Evolutionary conservation across 2,888 invertebrate species (phyloP).

Genomic region (Yponomeuta evonymella): DNA sequence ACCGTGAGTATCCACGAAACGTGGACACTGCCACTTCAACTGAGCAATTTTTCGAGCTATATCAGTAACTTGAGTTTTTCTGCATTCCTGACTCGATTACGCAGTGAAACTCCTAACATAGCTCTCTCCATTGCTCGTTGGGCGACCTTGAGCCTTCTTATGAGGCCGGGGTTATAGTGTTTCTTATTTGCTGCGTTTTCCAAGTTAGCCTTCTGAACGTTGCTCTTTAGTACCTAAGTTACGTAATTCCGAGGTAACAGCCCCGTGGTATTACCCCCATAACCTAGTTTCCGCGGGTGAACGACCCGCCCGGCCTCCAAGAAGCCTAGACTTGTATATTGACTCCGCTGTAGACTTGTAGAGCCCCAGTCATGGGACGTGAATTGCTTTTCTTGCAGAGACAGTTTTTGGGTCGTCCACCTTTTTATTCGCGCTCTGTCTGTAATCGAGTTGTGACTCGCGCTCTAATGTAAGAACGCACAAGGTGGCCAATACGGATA

Average conservation of each 20-base stretch:
- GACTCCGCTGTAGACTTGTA: not conserved
- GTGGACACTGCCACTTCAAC: no score
- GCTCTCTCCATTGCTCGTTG: no score
- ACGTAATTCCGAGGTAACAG: not conserved
- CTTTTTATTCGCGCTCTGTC: not conserved
- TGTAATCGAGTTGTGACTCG: not conserved
- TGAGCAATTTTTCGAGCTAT: no score
- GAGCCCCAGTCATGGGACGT: not conserved
- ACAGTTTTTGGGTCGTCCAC: not conserved
- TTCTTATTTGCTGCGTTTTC: not conserved
- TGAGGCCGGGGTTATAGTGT: no score
- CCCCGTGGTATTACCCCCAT: constrained; percentile 7
- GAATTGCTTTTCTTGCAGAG: not conserved
- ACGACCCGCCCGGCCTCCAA: not conserved
- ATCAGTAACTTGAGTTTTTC: no score
- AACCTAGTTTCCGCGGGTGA: constrained; percentile 11
- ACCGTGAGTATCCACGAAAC: no score
- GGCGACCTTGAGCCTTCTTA: no score
- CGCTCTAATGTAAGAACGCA: not conserved
- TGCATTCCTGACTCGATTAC: no score
- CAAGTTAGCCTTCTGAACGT: not conserved
- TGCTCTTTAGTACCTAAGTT: not conserved
- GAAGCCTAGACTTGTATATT: constrained; percentile 1
- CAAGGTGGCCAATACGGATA: not conserved
- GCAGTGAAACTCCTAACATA: no score